Evolutionary conservation across 2,797 vertebrate genomes (phyloP).

Genomic region (Sebastes steindachneri): DNA sequence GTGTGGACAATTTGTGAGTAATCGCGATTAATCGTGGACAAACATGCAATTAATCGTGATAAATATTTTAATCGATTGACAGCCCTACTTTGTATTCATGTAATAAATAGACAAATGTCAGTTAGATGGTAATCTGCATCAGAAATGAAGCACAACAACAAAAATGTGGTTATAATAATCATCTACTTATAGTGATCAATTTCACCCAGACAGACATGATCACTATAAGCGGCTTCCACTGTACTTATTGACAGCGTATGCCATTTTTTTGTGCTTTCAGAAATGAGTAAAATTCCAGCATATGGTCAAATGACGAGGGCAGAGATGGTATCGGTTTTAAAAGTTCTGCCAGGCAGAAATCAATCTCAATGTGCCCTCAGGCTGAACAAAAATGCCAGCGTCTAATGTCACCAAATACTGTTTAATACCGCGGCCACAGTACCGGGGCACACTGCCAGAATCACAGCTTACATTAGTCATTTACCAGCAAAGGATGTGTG

Average conservation of each 20-base stretch:
- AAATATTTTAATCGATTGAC: too few species aligned
- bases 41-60: too few species aligned
- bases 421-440: slow-evolving; percentile 26
- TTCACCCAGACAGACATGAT: too few species aligned
- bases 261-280: slow-evolving; percentile 7
- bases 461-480: slow-evolving; percentile 32
- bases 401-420: slow-evolving; percentile 47
- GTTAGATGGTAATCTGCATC: too few species aligned
- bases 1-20: too few species aligned
- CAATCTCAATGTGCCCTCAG: slow-evolving; percentile 37
- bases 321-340: slow-evolving; percentile 20
- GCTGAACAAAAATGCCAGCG: slow-evolving; percentile 26
- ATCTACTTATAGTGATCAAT: too few species aligned
- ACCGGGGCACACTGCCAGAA: slow-evolving; percentile 26
- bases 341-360: slow-evolving; percentile 24
- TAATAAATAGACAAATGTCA: too few species aligned
- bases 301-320: slow-evolving; percentile 19
- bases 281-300: slow-evolving; percentile 26
- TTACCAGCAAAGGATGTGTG: slow-evolving; percentile 39
- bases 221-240: too few species aligned
- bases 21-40: too few species aligned
- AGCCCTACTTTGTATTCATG: too few species aligned
- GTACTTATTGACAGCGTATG: neutral
- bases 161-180: too few species aligned
- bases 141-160: too few species aligned